Evolutionary conservation across 2,888 invertebrate species (phyloP), one percentile per base, ranked within the genome.

Genomic region (Phengaris alcon): DNA sequence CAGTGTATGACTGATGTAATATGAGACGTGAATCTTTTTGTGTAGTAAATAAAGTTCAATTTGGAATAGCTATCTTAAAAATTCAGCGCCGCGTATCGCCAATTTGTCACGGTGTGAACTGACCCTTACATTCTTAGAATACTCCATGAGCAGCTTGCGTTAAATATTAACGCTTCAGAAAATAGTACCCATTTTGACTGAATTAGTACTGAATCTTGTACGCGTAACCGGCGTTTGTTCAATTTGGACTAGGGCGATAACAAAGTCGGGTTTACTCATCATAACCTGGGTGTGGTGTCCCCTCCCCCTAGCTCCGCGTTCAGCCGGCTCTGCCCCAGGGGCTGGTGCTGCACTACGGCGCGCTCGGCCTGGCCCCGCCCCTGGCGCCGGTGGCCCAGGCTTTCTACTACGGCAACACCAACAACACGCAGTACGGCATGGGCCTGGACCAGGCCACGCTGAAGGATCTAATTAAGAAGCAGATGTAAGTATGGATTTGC

Each of bases 401-500:
- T 59, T 96, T 94, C 87, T 96, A 95, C 90, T 96, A 94, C 87
- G 96, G 95, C 77, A 72, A 52, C 52, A 13, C 54, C 35, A 72
- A 35, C 54, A 72, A 52, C 54, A 51, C 91, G 35, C 88, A 93
- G 8, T 94, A 93, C 82, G 95, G 94, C 35, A 84, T 94, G 51
- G 94, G 94, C 12, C 81, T 95, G 10, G 95, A 96, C 81, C 94
- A 94, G 75, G 86, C 85, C 6, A 96, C 96, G 77, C 91, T 98
- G 12, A 97, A 97, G 90, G 97, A 97, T 78, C 95, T 96, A 80
- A 96, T 98, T 80, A 96, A 96, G 88, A 97, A 97, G 84, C 98
- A 98, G 94, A 97, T 98, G 98, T 98, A 91, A 96, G 97, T 95
- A 22, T 10, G 7, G 2, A 57, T 69, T 13, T 68, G 51, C 68